Evolutionary conservation across 2,797 vertebrate species (phyloP).

Genomic region (Manis pentadactyla): DNA sequence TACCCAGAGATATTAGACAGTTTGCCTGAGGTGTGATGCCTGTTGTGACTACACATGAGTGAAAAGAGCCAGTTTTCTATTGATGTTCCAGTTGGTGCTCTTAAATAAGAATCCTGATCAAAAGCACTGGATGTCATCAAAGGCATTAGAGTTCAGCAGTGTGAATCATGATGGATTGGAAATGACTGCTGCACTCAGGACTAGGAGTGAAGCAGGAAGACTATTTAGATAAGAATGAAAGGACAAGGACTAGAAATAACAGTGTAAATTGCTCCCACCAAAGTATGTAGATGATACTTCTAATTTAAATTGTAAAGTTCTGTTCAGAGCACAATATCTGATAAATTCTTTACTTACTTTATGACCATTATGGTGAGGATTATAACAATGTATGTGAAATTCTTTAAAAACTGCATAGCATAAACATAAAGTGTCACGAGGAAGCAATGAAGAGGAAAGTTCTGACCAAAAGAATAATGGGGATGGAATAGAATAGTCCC

Average conservation of each 20-base stretch:
- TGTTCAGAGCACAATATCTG: not conserved
- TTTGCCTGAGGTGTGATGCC: not conserved
- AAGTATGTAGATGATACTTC: not conserved
- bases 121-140: constrained; percentile 8
- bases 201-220: not conserved
- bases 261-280: not conserved
- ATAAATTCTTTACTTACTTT: not conserved
- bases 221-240: not conserved
- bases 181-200: not conserved
- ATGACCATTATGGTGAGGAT: not conserved
- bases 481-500: not conserved
- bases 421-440: not conserved
- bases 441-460: not conserved
- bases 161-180: not conserved
- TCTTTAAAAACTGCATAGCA: not conserved
- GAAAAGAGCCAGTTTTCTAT: not conserved
- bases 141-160: not conserved
- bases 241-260: not conserved
- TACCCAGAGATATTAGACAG: not conserved
- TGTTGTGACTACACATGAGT: not conserved
- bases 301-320: constrained; percentile 1
- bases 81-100: not conserved
- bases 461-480: not conserved
- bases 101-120: constrained; percentile 4
- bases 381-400: not conserved